Evolutionary conservation across 2,113 vertebrate species (phyloP), one percentile per base, ranked within the genome.

Genomic region (Reinhardtius hippoglossoides): DNA sequence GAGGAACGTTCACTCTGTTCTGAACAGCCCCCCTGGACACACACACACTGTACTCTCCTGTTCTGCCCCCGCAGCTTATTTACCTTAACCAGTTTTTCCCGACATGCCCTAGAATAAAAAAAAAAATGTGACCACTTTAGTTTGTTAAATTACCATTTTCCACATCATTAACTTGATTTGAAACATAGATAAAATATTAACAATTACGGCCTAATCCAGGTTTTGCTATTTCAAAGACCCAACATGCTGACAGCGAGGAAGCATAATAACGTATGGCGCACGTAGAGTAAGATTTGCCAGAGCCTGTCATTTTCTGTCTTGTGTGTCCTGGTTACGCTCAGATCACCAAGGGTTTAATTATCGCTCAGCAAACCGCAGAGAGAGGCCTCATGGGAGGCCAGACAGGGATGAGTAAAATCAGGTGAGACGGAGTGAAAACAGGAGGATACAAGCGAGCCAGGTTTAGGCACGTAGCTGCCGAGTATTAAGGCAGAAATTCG

Each of bases 321-420:
- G 40, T 79, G 90, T 84, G 56, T 88, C 85, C 70, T 87, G 80
- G 90, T 91, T 92, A 91, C 90, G 81, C 78, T 76, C 70, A 73
- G 66, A 76, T 93, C 86, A 84, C 93, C 84, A 69, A 67, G 92
- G 91, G 87, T 84, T 91, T 91, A 93, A 93, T 94, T 92, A 94
- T 85, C 67, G 85, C 84, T 73, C 31, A 81, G 86, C 74, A 62
- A 90, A 90, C 81, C 67, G 54, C 66, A 48, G 74, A 42, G 40
- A 78, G 80, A 72, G 56, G 67, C 75, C 82, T 71, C 88, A 58
- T 35, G 59, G 71, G 87, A 63, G 62, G 23, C 4, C 2, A 74
- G 74, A 68, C 27, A 48, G 52, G 69, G 77, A 84, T 20, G 35
- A 80, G 74, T 31, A 35, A 67, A 67, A 83, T 62, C 59, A 84